Conservation (phyloP, 1,140 invertebrate genomes). For the Lucilia sericata region DNA sequence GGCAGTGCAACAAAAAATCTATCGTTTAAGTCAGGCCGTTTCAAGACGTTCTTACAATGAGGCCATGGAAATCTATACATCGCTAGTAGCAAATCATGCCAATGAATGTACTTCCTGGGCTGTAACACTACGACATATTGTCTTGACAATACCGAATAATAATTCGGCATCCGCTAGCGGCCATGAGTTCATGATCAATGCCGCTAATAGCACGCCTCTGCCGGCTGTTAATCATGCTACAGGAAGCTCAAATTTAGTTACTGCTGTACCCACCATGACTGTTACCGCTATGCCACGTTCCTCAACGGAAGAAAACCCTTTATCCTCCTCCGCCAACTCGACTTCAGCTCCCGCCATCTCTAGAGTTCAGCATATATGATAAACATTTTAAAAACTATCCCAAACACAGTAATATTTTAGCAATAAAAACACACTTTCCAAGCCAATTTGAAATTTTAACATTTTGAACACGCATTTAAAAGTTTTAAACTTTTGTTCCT, state of each 20-base stretch:
- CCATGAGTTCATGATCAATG: not conserved
- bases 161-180: not conserved
- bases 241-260: constrained; percentile 25
- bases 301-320: constrained; percentile 20
- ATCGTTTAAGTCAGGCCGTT: constrained; percentile 21
- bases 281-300: constrained; percentile 44
- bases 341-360: not conserved
- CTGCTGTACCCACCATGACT: constrained; percentile 37
- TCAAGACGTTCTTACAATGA: not conserved
- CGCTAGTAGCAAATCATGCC: constrained; percentile 44
- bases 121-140: constrained; percentile 46
- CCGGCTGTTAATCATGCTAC: not conserved
- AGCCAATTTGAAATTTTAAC: not conserved
- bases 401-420: not conserved
- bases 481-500: constrained; percentile 37
- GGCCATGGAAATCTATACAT: constrained; percentile 46
- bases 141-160: constrained; percentile 43
- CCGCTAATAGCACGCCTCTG: not conserved
- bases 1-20: constrained; percentile 41
- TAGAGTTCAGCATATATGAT: constrained; percentile 45
- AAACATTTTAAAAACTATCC: not conserved
- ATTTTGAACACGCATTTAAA: not conserved
- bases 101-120: constrained; percentile 45
- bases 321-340: not conserved
- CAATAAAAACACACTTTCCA: not conserved